phyloP scores from a whole-genome alignment of 2,888 invertebrate genomes.

The Dorcus hopei region DNA sequence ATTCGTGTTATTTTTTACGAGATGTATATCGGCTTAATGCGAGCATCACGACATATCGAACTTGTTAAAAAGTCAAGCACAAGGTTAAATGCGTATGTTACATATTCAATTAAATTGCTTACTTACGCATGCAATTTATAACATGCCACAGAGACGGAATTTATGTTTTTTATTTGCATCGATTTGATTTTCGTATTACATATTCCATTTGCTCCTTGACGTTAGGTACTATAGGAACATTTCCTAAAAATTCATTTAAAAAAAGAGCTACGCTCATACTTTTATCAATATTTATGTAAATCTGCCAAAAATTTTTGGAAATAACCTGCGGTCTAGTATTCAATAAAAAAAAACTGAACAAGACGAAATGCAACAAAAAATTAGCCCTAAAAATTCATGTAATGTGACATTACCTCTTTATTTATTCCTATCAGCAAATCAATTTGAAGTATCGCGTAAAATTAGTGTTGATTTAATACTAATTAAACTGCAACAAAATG shows the following conservation, averaged over 20 bases:
- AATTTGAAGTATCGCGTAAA: no score
- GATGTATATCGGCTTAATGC: background rate
- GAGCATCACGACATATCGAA: background rate
- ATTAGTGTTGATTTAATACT: no score
- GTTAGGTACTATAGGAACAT: background rate
- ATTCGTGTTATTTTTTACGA: background rate
- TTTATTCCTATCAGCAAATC: background rate
- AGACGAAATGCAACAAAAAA: no score
- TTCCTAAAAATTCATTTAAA: background rate
- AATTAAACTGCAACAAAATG: no score
- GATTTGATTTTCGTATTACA: background rate
- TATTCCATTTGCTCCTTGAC: background rate
- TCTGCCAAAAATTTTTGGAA: no score
- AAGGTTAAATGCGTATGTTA: constrained; percentile 22
- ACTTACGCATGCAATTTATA: constrained; percentile 19
- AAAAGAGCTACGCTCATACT: no score
- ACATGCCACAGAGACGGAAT: background rate
- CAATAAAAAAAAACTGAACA: no score
- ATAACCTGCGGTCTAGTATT: no score
- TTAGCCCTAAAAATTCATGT: no score
- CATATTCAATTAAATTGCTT: constrained; percentile 21
- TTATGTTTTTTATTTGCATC: constrained; percentile 2
- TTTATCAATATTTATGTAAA: no score
- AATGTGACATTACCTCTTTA: background rate
- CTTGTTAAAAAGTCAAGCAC: constrained; percentile 21